Conservation (phyloP, 2,888 invertebrate genomes). For the Drosophila nr. perissopoda region DNA sequence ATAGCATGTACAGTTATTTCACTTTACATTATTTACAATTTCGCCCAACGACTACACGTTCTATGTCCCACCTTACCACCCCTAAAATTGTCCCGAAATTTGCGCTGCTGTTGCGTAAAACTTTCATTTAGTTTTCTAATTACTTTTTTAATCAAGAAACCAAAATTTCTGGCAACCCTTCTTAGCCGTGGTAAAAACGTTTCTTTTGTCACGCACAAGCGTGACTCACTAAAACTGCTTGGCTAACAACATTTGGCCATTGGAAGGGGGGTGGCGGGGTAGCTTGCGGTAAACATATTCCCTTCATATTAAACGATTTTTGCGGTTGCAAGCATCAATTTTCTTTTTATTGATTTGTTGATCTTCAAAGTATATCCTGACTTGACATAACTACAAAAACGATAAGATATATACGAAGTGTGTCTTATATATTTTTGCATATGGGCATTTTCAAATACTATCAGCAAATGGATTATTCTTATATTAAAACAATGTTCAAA, state of each 20-base stretch:
- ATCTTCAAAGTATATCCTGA: background rate
- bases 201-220: conserved; percentile 16
- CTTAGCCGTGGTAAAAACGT: conserved; percentile 20
- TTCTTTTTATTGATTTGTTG: background rate
- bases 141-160: conserved; percentile 80
- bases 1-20: conserved; percentile 77
- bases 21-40: conserved; percentile 79
- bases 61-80: background rate
- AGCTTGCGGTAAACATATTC: background rate
- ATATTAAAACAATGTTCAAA: background rate
- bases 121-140: conserved; percentile 82
- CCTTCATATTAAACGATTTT: background rate
- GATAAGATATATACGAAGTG: background rate
- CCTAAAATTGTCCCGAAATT: conserved; percentile 5
- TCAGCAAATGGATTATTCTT: background rate
- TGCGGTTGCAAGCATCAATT: background rate
- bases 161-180: conserved; percentile 69
- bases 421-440: background rate
- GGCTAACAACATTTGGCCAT: background rate
- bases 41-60: conserved; percentile 60
- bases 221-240: conserved; percentile 27
- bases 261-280: background rate
- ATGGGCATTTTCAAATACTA: background rate
- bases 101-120: conserved; percentile 65
- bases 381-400: background rate